Evolutionary conservation across 2,113 vertebrate species (phyloP).

Genomic region (Nesogale talazaci): DNA sequence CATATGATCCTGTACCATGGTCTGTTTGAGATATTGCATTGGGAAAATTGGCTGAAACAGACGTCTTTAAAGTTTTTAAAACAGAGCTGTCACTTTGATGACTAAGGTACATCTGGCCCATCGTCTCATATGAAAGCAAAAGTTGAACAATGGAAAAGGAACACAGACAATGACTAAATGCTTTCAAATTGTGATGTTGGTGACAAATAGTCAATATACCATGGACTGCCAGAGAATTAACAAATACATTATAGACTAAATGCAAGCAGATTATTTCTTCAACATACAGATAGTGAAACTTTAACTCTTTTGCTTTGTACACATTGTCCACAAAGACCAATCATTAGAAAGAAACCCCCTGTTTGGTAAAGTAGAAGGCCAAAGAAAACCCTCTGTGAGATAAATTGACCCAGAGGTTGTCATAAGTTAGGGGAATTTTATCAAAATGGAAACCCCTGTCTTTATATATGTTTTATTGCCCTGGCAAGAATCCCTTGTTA

Average conservation of each 20-base stretch:
- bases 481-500: neutral
- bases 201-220: neutral
- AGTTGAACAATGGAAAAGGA: neutral
- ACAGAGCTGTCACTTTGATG: neutral
- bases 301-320: neutral
- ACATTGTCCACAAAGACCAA: neutral
- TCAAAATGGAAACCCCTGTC: neutral
- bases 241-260: neutral
- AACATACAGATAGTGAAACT: neutral
- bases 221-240: neutral
- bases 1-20: neutral
- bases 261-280: neutral
- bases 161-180: neutral
- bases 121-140: neutral
- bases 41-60: neutral
- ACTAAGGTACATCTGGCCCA: neutral
- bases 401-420: neutral
- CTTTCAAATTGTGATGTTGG: neutral
- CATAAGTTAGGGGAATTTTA: neutral
- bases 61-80: neutral
- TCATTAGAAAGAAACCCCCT: neutral
- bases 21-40: neutral
- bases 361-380: neutral
- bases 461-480: neutral
- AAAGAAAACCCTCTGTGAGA: neutral